Percentiles rank a stretch among this genome's conserved stretches.
Evolutionary conservation across 2,113 vertebrate species (phyloP).

Genomic region (Petaurus breviceps): DNA sequence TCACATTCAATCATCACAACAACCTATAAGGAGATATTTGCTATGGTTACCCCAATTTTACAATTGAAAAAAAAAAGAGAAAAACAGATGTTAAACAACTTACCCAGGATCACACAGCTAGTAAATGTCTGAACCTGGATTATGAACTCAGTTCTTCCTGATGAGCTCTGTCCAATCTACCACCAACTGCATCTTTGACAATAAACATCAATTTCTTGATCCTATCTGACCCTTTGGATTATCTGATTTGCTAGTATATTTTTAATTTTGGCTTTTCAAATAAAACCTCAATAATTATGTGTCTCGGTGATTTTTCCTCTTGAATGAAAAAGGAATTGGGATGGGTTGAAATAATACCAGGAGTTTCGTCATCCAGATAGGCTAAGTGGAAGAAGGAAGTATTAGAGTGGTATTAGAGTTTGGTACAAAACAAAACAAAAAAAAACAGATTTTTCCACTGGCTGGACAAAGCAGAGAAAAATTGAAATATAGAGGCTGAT

Average conservation of each 20-base stretch:
- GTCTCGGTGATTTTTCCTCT: background rate
- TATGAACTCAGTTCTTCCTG: background rate
- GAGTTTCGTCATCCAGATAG: background rate
- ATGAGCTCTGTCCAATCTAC: background rate
- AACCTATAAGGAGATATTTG: background rate
- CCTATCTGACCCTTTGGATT: background rate
- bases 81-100: background rate
- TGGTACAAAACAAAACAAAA: background rate
- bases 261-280: slow-evolving; percentile 37
- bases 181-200: background rate
- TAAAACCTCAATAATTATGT: background rate
- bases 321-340: background rate
- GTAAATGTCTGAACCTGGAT: background rate
- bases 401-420: background rate
- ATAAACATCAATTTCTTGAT: background rate
- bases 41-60: background rate
- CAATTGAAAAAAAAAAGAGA: background rate
- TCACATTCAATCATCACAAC: background rate
- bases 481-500: background rate
- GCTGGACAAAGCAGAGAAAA: background rate
- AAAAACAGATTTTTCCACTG: background rate
- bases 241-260: background rate
- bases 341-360: background rate
- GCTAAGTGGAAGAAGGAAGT: background rate
- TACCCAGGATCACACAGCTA: background rate